A percentile compares a stretch with the other conserved stretches of the same genome.
Evolutionary conservation across 2,888 invertebrate genomes (phyloP).

Genomic region (Miltochrista miniata): DNA sequence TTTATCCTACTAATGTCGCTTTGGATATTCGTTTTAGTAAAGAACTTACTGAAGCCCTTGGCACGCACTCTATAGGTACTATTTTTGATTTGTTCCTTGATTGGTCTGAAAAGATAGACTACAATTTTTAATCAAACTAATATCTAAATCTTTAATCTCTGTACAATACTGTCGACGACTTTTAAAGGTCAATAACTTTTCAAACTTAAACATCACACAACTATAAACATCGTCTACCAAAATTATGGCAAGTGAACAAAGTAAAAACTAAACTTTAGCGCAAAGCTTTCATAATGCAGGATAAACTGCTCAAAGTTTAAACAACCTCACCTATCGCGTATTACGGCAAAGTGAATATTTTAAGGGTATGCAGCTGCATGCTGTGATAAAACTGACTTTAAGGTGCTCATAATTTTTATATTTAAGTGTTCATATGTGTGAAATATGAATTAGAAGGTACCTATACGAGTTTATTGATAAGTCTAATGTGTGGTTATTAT

Average conservation of each 20-base stretch:
- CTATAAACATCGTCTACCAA: background rate
- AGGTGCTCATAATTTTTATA: constrained; percentile 63
- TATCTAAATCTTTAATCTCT: no score
- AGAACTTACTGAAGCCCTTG: no score
- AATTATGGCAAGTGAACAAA: constrained; percentile 10
- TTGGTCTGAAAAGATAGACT: no score
- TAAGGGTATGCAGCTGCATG: constrained; percentile 64
- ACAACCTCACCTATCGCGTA: constrained; percentile 51
- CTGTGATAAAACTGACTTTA: constrained; percentile 63
- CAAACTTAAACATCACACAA: background rate
- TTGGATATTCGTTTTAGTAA: no score
- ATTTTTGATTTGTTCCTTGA: no score
- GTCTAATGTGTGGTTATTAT: no score
- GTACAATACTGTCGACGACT: background rate
- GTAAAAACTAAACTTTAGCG: constrained; percentile 35
- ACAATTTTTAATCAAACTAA: no score
- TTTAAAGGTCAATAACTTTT: background rate
- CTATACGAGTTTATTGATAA: no score
- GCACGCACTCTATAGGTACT: no score
- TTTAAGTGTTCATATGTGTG: constrained; percentile 48
- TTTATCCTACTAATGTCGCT: no score
- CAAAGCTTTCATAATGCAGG: constrained; percentile 45
- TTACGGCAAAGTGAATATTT: constrained; percentile 71
- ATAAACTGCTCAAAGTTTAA: constrained; percentile 55
- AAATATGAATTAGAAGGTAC: no score